A percentile compares a stretch with the other conserved stretches of the same genome.
Evolutionary conservation across 2,113 vertebrate species (phyloP).

Genomic region (Oceanodroma tethys): DNA sequence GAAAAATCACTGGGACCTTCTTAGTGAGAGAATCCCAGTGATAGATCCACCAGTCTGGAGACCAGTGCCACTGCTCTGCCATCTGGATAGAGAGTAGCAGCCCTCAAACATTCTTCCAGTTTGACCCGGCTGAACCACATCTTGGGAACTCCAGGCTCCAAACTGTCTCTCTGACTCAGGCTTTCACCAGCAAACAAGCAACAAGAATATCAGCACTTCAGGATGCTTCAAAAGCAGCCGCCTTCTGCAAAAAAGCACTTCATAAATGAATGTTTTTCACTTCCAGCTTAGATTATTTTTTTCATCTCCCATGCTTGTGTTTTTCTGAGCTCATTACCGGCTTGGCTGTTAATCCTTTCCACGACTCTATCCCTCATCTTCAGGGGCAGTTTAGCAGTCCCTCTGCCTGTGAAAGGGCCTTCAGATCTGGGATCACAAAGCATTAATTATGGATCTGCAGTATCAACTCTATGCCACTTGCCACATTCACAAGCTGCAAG

Average conservation of each 20-base stretch:
- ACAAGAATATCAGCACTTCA: neutral
- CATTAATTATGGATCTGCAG: slow-evolving; percentile 61
- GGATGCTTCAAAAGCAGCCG: neutral
- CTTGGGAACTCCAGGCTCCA: neutral
- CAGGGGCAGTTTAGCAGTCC: slow-evolving; percentile 44
- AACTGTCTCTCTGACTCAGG: neutral
- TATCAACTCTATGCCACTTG: slow-evolving; percentile 41
- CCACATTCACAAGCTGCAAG: neutral
- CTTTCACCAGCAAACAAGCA: neutral
- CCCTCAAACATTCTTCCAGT: neutral
- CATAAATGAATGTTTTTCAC: slow-evolving; percentile 25
- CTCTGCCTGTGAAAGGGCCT: slow-evolving; percentile 39
- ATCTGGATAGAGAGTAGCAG: neutral
- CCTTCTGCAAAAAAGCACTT: neutral
- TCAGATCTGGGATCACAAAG: slow-evolving; percentile 60
- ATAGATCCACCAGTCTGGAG: neutral
- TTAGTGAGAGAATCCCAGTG: neutral
- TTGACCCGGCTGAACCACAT: neutral
- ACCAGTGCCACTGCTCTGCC: neutral
- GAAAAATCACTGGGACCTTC: neutral
- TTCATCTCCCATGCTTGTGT: neutral
- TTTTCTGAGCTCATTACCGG: slow-evolving; percentile 49
- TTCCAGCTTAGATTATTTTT: slow-evolving; percentile 1
- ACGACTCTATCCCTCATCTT: slow-evolving; percentile 30
- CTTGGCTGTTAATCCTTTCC: slow-evolving; percentile 51